phyloP scores from a whole-genome alignment of 1,140 invertebrate genomes.

The Papilio helenus region DNA sequence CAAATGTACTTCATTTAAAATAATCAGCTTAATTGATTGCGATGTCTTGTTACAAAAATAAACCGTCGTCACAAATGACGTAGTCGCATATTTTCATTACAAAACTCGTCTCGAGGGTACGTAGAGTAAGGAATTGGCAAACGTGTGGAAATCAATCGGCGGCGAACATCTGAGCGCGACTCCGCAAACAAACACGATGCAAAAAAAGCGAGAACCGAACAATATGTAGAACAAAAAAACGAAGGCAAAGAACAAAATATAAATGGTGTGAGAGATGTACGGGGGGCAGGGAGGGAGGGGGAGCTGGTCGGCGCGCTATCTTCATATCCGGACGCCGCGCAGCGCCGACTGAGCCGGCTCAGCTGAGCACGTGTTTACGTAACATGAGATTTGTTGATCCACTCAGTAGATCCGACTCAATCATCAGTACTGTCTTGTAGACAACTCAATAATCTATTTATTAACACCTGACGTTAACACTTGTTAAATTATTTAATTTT shows the following conservation, averaged over 20 bases:
- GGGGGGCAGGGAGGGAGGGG: constrained; percentile 41
- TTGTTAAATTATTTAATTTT: neutral
- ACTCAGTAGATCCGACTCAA: neutral
- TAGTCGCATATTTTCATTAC: constrained; percentile 8
- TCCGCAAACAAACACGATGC: constrained; percentile 58
- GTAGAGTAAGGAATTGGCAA: constrained; percentile 31
- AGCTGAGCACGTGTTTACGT: constrained; percentile 25
- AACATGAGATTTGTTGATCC: constrained; percentile 2
- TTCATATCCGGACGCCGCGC: constrained; percentile 67
- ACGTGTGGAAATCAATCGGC: constrained; percentile 38
- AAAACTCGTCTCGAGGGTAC: constrained; percentile 14
- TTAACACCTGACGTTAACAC: neutral
- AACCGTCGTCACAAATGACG: neutral
- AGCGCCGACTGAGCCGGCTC: constrained; percentile 32
- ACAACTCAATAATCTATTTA: constrained; percentile 7
- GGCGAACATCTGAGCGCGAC: constrained; percentile 46
- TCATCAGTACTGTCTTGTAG: neutral
- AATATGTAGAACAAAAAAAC: constrained; percentile 56
- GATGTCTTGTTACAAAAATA: neutral
- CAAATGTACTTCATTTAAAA: constrained; percentile 13
- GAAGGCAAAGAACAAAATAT: constrained; percentile 63
- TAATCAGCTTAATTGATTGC: constrained; percentile 6
- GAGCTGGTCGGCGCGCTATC: constrained; percentile 68
- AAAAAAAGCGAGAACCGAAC: constrained; percentile 50
- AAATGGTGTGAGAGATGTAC: constrained; percentile 57